Conservation (phyloP, 2,888 invertebrate genomes). For the Trisateles emortualis region DNA sequence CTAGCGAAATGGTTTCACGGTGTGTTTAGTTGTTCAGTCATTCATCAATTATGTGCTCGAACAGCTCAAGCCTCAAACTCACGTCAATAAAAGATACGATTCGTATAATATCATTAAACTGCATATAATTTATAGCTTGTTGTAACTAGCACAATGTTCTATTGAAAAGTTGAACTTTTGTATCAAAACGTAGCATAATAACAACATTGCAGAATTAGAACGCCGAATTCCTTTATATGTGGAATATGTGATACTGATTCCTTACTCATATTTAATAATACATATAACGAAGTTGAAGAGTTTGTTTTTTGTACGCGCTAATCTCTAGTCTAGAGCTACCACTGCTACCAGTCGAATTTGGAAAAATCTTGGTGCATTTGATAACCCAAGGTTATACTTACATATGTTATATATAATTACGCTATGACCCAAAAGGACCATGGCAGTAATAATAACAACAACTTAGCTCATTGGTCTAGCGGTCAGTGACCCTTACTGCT, state of each 20-base stretch:
- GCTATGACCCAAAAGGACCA: too few species aligned
- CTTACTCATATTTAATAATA: too few species aligned
- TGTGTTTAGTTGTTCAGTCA: constrained; percentile 15
- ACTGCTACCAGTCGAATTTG: too few species aligned
- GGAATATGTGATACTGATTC: not conserved
- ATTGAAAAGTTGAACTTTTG: constrained; percentile 18
- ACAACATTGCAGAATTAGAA: not conserved
- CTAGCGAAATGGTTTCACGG: constrained; percentile 9
- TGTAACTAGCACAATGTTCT: constrained; percentile 22
- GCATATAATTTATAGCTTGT: constrained; percentile 42
- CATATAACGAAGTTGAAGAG: too few species aligned
- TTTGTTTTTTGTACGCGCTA: too few species aligned
- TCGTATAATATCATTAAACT: constrained; percentile 29
- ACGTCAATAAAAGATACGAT: constrained; percentile 46
- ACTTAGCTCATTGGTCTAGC: too few species aligned
- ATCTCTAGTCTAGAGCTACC: too few species aligned
- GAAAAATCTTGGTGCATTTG: too few species aligned
- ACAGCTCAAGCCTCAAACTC: constrained; percentile 27
- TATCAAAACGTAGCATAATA: not conserved
- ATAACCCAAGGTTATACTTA: too few species aligned
- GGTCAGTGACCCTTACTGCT: too few species aligned
- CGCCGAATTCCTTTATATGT: not conserved
- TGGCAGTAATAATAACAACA: too few species aligned
- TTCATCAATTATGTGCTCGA: constrained; percentile 40
- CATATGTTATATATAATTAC: too few species aligned